Evolutionary conservation across 2,888 invertebrate genomes (phyloP).

Genomic region (Orthonychiurus folsomi): DNA sequence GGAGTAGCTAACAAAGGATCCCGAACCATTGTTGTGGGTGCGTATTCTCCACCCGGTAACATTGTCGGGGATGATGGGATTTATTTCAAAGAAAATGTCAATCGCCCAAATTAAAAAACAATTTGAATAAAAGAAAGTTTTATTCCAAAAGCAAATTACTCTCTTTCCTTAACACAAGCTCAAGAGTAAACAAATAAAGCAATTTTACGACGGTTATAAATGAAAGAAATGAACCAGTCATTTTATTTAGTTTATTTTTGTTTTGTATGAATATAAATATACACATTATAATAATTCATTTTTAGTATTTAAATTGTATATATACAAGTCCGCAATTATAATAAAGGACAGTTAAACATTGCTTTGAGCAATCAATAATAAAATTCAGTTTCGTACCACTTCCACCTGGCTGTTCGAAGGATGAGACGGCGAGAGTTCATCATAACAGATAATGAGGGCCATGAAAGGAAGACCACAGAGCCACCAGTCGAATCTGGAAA

Average conservation of each 20-base stretch:
- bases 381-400: constrained; percentile 35
- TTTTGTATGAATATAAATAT: neutral
- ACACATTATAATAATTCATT: too few relatives aligned
- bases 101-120: constrained; percentile 9
- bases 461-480: constrained; percentile 51
- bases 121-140: too few relatives aligned
- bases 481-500: constrained; percentile 47
- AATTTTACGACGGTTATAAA: neutral
- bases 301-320: too few relatives aligned
- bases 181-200: neutral
- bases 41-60: constrained; percentile 30
- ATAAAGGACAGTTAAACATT: too few relatives aligned
- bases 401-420: constrained; percentile 44
- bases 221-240: neutral
- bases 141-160: too few relatives aligned
- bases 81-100: constrained; percentile 32
- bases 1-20: constrained; percentile 25
- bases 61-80: constrained; percentile 27
- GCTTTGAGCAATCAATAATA: constrained; percentile 31
- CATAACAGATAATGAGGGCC: constrained; percentile 50
- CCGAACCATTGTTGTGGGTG: constrained; percentile 25
- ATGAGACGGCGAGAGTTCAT: constrained; percentile 49
- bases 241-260: neutral
- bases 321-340: too few relatives aligned
- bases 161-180: too few relatives aligned